Percentiles rank a stretch among this genome's conserved stretches.
phyloP scores from a whole-genome alignment of 2,113 vertebrate genomes.

The Ivindomyrus marchei region DNA sequence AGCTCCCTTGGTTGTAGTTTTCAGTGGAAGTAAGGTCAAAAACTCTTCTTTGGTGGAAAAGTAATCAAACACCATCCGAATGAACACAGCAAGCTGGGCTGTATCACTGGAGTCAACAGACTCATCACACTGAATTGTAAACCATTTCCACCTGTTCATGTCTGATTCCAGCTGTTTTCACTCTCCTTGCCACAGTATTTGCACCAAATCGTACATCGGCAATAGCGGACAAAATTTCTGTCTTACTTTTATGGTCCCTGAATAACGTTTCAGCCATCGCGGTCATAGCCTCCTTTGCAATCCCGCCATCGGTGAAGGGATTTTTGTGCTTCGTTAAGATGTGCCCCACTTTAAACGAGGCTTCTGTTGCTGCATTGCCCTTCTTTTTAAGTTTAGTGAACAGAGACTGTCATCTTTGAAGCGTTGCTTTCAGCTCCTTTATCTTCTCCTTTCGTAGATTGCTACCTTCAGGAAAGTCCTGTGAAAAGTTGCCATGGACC shows the following conservation, averaged over 20 bases:
- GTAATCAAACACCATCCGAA: constrained; percentile 22
- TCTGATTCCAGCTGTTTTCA: constrained; percentile 10
- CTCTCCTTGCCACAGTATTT: constrained; percentile 17
- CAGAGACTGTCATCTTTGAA: background rate
- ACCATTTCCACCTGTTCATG: constrained; percentile 12
- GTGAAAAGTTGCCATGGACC: background rate
- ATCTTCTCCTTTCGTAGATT: background rate
- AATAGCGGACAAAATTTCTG: constrained; percentile 26
- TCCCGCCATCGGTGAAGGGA: background rate
- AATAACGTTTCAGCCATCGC: background rate
- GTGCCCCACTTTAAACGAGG: background rate
- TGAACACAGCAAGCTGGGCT: constrained; percentile 18
- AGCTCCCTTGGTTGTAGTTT: constrained; percentile 15
- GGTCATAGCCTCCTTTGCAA: constrained; percentile 15
- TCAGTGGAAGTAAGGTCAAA: constrained; percentile 21
- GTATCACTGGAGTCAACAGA: constrained; percentile 4
- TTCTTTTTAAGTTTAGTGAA: background rate
- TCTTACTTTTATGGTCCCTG: background rate
- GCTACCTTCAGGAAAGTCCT: background rate
- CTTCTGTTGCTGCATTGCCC: constrained; percentile 13
- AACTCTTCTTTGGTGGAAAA: background rate
- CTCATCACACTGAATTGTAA: constrained; percentile 22
- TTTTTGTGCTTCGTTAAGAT: constrained; percentile 10
- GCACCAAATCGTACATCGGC: constrained; percentile 15
- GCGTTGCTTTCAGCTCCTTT: background rate